Percentiles rank a stretch among this genome's conserved stretches.
These are phyloP conservation scores for Melinopterus prodromus DNA, from an alignment of 2,888 invertebrate genomes.

Conservation along the genomic window DNA sequence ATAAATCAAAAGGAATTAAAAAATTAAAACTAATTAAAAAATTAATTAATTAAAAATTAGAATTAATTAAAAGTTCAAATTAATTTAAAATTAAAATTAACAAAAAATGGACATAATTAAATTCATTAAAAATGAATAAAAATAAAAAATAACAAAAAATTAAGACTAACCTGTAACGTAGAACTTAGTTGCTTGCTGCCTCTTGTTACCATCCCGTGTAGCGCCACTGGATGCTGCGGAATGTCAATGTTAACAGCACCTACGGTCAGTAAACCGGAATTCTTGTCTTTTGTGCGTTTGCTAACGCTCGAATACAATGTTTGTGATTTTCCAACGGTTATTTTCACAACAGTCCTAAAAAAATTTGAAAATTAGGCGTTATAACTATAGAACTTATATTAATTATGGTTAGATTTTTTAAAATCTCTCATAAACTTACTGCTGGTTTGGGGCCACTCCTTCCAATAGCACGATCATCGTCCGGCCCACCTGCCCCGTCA, in stretches of 20 bases:
- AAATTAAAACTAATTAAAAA: too few relatives aligned
- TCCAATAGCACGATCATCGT: conserved; percentile 93
- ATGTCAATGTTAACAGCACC: conserved; percentile 94
- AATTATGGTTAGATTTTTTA: background rate
- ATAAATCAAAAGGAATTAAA: background rate
- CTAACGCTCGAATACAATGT: conserved; percentile 89
- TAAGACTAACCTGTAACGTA: conserved; percentile 77
- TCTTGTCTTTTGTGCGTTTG: conserved; percentile 78
- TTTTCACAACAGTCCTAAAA: conserved; percentile 87
- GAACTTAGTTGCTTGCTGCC: conserved; percentile 92
- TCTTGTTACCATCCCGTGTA: conserved; percentile 98
- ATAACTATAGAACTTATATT: background rate
- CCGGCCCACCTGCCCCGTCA: conserved; percentile 89
- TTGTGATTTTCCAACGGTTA: conserved; percentile 91
- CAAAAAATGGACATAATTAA: background rate
- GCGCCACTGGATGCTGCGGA: conserved; percentile 96
- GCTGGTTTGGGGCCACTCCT: conserved; percentile 88
- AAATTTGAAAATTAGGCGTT: conserved; percentile 28
- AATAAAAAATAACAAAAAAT: conserved; percentile 7
- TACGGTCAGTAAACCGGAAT: conserved; percentile 82
- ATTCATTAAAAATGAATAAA: conserved; percentile 9
- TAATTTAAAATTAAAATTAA: background rate
- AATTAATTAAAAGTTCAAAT: background rate
- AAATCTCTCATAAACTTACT: conserved; percentile 67
- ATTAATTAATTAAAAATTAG: background rate